Evolutionary conservation across 2,113 vertebrate species (phyloP).

Genomic region (Ciconia stormi): DNA sequence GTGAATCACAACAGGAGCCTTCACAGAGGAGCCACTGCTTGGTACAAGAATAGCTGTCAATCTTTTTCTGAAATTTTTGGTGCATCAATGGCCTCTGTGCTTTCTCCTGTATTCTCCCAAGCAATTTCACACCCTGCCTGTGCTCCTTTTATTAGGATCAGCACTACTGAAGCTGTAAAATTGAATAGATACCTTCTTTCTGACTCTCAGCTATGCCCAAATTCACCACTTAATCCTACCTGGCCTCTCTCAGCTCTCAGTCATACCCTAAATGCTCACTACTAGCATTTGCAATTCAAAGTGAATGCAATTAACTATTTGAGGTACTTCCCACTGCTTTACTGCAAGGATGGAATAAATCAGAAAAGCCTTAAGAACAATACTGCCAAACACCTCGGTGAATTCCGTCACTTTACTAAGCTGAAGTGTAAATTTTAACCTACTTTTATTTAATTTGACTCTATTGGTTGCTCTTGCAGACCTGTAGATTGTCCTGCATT

Average conservation of each 20-base stretch:
- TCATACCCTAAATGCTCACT: neutral
- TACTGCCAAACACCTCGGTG: neutral
- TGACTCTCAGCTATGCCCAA: rapidly evolving
- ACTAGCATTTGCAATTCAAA: neutral
- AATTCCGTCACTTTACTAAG: neutral
- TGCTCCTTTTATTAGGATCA: neutral
- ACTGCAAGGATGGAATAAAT: neutral
- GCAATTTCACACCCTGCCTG: neutral
- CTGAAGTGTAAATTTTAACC: neutral
- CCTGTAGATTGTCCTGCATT: neutral
- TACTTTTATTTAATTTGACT: neutral
- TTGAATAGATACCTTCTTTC: neutral
- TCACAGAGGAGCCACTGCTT: neutral
- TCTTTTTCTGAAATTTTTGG: neutral
- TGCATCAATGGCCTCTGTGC: neutral
- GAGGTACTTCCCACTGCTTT: neutral
- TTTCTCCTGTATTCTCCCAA: neutral
- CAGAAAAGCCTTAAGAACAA: neutral
- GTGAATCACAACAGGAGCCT: neutral
- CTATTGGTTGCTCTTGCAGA: neutral
- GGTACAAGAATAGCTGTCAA: neutral
- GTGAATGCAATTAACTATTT: neutral
- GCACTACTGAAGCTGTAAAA: neutral
- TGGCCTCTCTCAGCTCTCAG: neutral
- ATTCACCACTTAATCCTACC: neutral